Conservation (phyloP, 1,140 invertebrate genomes). For the Vollenhovia emeryi region DNA sequence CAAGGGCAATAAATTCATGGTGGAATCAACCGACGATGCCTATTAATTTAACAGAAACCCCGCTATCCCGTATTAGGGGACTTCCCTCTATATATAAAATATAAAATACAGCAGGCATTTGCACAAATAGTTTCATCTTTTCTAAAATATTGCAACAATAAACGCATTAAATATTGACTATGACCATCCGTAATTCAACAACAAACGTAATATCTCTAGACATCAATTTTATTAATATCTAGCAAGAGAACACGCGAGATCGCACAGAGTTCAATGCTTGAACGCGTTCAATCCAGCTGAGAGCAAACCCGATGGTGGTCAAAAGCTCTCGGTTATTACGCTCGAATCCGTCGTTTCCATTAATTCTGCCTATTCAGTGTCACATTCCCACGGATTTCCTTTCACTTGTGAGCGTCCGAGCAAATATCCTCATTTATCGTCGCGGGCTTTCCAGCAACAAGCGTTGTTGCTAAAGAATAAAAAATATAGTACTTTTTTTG, state of each 20-base stretch:
- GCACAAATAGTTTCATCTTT: background rate
- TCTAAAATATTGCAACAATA: background rate
- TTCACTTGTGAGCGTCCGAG: conserved; percentile 33
- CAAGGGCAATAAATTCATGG: too few relatives aligned
- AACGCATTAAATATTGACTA: background rate
- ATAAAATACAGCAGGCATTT: too few relatives aligned
- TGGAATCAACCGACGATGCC: too few relatives aligned
- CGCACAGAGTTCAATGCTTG: background rate
- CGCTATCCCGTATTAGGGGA: too few relatives aligned
- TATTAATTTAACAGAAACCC: too few relatives aligned
- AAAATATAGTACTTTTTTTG: background rate
- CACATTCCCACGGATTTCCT: conserved; percentile 54
- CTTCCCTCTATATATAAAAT: too few relatives aligned
- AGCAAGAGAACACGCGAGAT: background rate
- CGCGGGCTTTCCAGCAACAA: background rate
- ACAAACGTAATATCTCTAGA: background rate
- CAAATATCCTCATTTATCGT: conserved; percentile 30
- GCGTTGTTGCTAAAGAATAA: background rate
- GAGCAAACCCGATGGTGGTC: conserved; percentile 46
- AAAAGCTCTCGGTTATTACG: conserved; percentile 69
- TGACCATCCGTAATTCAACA: background rate
- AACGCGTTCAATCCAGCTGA: conserved; percentile 32
- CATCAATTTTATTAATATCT: background rate
- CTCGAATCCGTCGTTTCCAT: conserved; percentile 66
- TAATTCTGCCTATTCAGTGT: conserved; percentile 73